Evolutionary conservation across 2,113 vertebrate species (phyloP).

Genomic region (Tor tambroides): DNA sequence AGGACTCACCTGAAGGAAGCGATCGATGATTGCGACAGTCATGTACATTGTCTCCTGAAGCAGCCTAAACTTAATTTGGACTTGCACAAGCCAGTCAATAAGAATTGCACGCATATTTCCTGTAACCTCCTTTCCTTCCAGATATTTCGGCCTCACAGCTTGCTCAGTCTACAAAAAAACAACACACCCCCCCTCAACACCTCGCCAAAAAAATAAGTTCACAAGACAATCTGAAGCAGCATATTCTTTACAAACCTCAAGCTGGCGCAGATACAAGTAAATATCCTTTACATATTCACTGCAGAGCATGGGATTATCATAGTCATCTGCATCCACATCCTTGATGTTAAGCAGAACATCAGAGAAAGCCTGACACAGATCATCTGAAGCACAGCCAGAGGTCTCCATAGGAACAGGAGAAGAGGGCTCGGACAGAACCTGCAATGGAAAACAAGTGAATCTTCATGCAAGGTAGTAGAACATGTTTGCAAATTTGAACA

Average conservation of each 20-base stretch:
- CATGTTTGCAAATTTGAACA: background rate
- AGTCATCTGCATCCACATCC: constrained; percentile 80
- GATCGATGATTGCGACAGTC: constrained; percentile 83
- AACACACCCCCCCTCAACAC: too few relatives aligned
- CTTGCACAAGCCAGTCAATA: constrained; percentile 89
- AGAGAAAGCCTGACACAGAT: constrained; percentile 82
- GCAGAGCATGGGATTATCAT: constrained; percentile 79
- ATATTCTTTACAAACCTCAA: constrained; percentile 76
- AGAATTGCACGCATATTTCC: constrained; percentile 86
- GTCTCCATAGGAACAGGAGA: constrained; percentile 77
- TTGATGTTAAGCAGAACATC: constrained; percentile 76
- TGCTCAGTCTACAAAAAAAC: constrained; percentile 73
- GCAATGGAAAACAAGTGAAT: background rate
- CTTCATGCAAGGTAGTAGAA: background rate
- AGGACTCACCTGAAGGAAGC: constrained; percentile 83
- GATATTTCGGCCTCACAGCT: constrained; percentile 75
- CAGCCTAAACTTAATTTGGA: constrained; percentile 81
- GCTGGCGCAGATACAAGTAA: constrained; percentile 80
- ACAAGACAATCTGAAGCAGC: background rate
- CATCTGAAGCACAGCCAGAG: constrained; percentile 69
- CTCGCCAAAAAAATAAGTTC: fast-evolving
- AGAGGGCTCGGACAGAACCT: constrained; percentile 66
- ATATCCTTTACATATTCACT: constrained; percentile 86
- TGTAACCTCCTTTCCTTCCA: constrained; percentile 79
- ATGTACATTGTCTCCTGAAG: constrained; percentile 89